A percentile compares a stretch with the other conserved stretches of the same genome.
These are phyloP conservation scores for Moxostoma hubbsi DNA, from an alignment of 2,797 vertebrate genomes.

Conservation along the genomic window DNA sequence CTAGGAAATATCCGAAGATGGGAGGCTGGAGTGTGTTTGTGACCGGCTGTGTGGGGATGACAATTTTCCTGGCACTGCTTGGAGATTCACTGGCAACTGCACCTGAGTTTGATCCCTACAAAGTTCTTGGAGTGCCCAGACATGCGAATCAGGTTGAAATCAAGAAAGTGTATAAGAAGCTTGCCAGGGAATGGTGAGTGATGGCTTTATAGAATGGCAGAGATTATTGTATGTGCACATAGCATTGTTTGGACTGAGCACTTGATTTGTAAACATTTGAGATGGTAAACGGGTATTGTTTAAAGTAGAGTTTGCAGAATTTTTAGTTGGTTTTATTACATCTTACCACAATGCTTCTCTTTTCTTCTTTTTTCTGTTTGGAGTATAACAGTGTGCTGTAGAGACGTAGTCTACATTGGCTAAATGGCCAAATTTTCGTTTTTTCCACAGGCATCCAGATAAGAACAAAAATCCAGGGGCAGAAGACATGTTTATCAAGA, in stretches of 20 bases:
- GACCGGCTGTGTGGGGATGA: conserved; percentile 23
- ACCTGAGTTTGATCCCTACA: conserved; percentile 86
- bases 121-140: conserved; percentile 82
- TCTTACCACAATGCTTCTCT: no score
- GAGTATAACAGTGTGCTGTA: no score
- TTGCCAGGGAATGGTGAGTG: conserved; percentile 90
- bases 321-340: no score
- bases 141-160: conserved; percentile 86
- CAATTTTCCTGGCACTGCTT: conserved; percentile 68
- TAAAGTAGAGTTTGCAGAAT: no score
- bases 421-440: neutral
- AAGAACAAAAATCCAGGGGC: conserved; percentile 95
- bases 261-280: neutral
- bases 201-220: neutral
- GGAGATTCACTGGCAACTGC: conserved; percentile 70
- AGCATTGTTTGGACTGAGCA: neutral
- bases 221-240: no score
- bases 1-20: conserved; percentile 35
- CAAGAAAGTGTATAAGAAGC: conserved; percentile 89
- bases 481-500: conserved; percentile 95
- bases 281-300: no score
- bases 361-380: no score
- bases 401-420: no score
- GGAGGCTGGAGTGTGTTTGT: conserved; percentile 6
- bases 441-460: conserved; percentile 90